phyloP scores from a whole-genome alignment of 2,888 invertebrate species.

The Perdita meconis region DNA sequence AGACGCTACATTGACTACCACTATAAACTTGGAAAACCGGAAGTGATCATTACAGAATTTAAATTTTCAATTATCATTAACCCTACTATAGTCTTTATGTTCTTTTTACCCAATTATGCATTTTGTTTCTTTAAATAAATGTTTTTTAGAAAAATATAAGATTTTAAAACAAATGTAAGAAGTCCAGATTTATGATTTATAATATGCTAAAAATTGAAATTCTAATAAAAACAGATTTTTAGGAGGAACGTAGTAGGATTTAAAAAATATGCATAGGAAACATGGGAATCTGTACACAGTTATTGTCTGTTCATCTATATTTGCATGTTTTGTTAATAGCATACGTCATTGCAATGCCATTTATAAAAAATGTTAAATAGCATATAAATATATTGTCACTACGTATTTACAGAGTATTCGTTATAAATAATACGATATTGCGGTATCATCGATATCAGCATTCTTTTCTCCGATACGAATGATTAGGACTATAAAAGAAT shows the following conservation, averaged over 20 bases:
- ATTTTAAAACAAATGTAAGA: too few species aligned
- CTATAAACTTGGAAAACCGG: background rate
- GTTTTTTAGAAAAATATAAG: too few species aligned
- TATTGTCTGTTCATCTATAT: conserved; percentile 27
- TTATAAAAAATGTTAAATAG: conserved; percentile 77
- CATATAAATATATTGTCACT: conserved; percentile 74
- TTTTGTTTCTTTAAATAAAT: too few species aligned
- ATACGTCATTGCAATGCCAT: conserved; percentile 47
- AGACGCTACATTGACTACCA: background rate
- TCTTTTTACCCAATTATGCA: too few species aligned
- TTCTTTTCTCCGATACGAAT: conserved; percentile 31
- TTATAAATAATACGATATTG: conserved; percentile 42
- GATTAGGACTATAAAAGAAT: conserved; percentile 55
- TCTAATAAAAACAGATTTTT: too few species aligned
- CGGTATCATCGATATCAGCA: conserved; percentile 19
- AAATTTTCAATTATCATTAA: background rate
- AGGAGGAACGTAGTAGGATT: too few species aligned
- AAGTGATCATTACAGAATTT: background rate
- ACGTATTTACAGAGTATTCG: conserved; percentile 65
- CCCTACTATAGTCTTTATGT: too few species aligned
- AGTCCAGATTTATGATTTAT: too few species aligned
- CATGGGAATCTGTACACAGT: background rate
- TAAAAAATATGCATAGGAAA: too few species aligned
- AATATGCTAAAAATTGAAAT: too few species aligned
- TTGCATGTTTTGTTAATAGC: conserved; percentile 46